phyloP scores from a whole-genome alignment of 2,888 invertebrate genomes.

The Watsonalla cultraria region DNA sequence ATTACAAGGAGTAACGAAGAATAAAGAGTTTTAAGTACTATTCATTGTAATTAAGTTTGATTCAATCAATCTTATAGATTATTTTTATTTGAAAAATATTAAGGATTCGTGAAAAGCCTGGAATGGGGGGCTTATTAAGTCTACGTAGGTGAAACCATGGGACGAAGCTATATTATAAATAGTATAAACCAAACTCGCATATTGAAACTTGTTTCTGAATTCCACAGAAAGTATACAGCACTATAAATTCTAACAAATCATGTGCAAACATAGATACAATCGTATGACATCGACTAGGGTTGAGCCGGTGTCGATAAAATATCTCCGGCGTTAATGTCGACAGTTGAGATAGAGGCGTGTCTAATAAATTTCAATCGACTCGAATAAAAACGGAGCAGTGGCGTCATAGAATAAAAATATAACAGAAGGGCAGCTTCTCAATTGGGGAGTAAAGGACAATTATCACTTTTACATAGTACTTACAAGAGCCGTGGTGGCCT shows the following conservation, averaged over 20 bases:
- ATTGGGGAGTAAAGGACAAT: neutral
- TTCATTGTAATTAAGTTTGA: too few species aligned
- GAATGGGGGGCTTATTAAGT: too few species aligned
- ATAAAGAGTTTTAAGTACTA: too few species aligned
- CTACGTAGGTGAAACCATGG: too few species aligned
- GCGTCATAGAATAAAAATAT: neutral
- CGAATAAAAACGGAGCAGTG: conserved; percentile 25
- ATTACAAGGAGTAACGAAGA: too few species aligned
- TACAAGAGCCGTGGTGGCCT: neutral
- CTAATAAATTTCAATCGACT: conserved; percentile 38
- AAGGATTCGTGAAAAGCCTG: too few species aligned
- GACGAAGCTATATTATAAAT: too few species aligned
- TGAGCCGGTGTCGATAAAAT: conserved; percentile 22
- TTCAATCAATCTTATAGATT: too few species aligned
- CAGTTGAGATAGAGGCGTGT: conserved; percentile 24
- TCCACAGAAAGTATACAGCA: too few species aligned
- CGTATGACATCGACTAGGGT: neutral
- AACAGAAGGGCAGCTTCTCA: neutral
- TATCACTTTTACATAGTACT: neutral
- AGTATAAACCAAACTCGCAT: neutral
- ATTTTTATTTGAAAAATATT: too few species aligned
- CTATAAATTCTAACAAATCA: neutral
- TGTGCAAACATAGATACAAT: neutral
- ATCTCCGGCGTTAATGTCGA: conserved; percentile 22
- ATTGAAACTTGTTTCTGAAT: neutral